Percentiles rank a stretch among this genome's conserved stretches.
These are phyloP conservation scores for Cephus pulcher DNA, from an alignment of 2,888 invertebrate species.

Conservation along the genomic window DNA sequence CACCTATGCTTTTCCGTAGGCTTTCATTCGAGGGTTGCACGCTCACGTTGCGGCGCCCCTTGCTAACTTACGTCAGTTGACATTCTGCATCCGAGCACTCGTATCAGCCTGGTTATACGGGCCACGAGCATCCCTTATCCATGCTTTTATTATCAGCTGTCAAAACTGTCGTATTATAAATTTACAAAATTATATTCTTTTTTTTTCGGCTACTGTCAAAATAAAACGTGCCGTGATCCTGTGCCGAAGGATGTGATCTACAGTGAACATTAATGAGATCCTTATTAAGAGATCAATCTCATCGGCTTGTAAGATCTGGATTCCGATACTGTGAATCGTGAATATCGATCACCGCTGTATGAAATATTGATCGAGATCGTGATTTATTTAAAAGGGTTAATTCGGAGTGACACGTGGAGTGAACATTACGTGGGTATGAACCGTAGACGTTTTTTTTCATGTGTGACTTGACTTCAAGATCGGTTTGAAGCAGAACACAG, in stretches of 20 bases:
- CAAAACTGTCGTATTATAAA: background rate
- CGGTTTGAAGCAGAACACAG: background rate
- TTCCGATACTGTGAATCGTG: background rate
- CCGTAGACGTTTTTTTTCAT: background rate
- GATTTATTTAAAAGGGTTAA: background rate
- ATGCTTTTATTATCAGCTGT: background rate
- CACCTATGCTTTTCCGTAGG: slow-evolving; percentile 47
- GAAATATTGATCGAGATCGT: background rate
- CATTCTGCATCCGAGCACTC: slow-evolving; percentile 51
- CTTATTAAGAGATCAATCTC: background rate
- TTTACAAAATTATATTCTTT: background rate
- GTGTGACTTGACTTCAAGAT: background rate
- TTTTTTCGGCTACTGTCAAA: background rate
- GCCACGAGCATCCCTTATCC: background rate
- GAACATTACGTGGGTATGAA: background rate
- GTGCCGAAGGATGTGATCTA: background rate
- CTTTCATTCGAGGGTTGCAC: slow-evolving; percentile 56
- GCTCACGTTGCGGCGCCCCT: slow-evolving; percentile 43
- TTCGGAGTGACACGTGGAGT: background rate
- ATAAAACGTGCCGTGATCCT: background rate
- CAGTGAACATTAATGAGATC: background rate
- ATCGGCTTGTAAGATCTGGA: background rate
- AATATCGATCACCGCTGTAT: background rate
- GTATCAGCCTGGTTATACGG: slow-evolving; percentile 10
- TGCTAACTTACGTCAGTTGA: slow-evolving; percentile 40